Base-by-base conservation (phyloP, 2,888 invertebrate genomes). In the Stenurella melanura region DNA sequence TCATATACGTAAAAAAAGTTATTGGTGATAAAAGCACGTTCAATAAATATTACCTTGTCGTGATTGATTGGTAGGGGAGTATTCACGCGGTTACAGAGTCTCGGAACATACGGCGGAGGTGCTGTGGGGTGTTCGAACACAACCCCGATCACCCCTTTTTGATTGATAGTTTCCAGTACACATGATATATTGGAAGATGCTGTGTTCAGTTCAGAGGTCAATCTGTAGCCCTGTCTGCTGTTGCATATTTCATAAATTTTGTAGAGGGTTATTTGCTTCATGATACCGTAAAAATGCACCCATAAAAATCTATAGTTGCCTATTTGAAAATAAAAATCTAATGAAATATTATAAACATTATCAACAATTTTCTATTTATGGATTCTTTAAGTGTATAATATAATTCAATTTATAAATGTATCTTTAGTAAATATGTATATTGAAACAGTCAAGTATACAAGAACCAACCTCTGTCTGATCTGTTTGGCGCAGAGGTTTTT, bases 151-250 rank as follows among this genome's bases (percentile, higher is more conserved):
- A 19, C 60, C 70, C 60, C 60, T 12, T 58, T 73, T 66, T 83
- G 83, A 83, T 83, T 81, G 83, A 83, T 83, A 83, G 83, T 80
- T 83, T 81, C 81, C 77, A 66, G 74, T 78, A 63, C 76, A 77
- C 80, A 81, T 81, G 83, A 81, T 83, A 82, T 83, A 83, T 83
- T 81, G 81, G 79, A 81, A 76, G 81, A 81, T 79, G 81, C 78
- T 82, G 77, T 72, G 79, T 76, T 80, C 78, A 75, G 80, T 81
- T 81, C 80, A 77, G 70, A 81, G 82, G 81, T 82, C 81, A 83
- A 82, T 83, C 70, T 60, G 70, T 57, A 57, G 70, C 70, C 57
- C 21, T 57, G 60, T 60, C 57, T 38, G 70, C 34, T 70, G 50
- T 42, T 70, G 70, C 70, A 70, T 70, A 70, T 70, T 70, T 70